Conservation (phyloP, 2,113 vertebrate species). For the Rana temporaria region DNA sequence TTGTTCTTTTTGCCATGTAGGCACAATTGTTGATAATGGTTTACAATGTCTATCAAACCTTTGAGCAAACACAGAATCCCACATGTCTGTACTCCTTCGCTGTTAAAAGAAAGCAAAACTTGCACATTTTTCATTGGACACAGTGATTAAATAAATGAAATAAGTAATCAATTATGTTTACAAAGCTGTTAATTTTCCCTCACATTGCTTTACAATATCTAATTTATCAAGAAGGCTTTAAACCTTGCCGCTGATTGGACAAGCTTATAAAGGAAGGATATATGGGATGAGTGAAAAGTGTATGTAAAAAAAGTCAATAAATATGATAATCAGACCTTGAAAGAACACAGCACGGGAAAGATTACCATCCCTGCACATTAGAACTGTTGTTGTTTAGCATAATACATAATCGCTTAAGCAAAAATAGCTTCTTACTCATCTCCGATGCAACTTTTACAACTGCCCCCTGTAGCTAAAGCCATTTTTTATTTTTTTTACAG, state of each 20-base stretch:
- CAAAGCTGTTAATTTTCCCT: no score
- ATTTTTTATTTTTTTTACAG: slow-evolving; percentile 51
- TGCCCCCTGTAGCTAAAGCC: slow-evolving; percentile 38
- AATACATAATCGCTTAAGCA: slow-evolving; percentile 38
- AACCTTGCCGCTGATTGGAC: slow-evolving; percentile 26
- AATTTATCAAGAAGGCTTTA: neutral
- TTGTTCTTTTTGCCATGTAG: no score
- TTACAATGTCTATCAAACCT: no score
- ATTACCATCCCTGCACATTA: slow-evolving; percentile 31
- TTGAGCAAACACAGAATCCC: no score
- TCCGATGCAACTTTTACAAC: slow-evolving; percentile 6
- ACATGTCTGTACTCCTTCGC: no score
- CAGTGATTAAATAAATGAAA: no score
- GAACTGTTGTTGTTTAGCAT: slow-evolving; percentile 44
- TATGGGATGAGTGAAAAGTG: slow-evolving; percentile 28
- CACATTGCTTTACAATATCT: no score
- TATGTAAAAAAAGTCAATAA: slow-evolving; percentile 46
- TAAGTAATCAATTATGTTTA: no score
- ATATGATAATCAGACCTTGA: slow-evolving; percentile 50
- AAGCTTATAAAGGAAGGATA: slow-evolving; percentile 44
- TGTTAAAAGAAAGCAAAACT: no score
- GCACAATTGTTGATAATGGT: no score
- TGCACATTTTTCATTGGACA: no score
- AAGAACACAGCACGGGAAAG: slow-evolving; percentile 17
- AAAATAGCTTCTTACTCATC: neutral